Base-by-base conservation (phyloP, 2,113 vertebrate genomes). In the Anarrhichthys ocellatus region DNA sequence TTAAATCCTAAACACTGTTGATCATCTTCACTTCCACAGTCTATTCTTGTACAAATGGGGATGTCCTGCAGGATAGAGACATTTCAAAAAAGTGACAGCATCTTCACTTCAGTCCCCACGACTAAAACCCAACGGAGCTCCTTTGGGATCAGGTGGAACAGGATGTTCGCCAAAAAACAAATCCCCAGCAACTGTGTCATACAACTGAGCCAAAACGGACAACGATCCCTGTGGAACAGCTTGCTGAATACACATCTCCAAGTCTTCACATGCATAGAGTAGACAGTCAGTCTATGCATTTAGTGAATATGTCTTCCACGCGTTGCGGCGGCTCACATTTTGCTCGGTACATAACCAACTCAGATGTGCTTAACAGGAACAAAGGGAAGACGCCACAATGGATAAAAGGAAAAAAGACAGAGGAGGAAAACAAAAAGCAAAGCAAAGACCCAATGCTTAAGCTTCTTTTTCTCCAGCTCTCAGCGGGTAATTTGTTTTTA, bases 401-500 rank as follows among this genome's bases (percentile, higher is more conserved):
- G 63, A 77, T 40, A 66, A 34, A 32, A 63, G 44, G 10, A 72
- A 44, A 6, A 66, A 15, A 69, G 58, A 64, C 6, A 9, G 15
- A 59, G 5, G 63, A 0, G 64, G 40, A 58, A 77, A 84, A 73
- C 63, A 73, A 61, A 87, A 67, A 56, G 36, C 46, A 48, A 14
- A 52, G 48, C 36, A 50, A 29, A 74, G 50, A 58, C 46, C 80
- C 44, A 69, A 70, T 58, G 75, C 38, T 52, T 73, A 24, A 69
- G 36, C 71, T 74, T 76, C 76, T 80, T 81, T 81, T 78, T 65
- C 50, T 83, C 52, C 7, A 80, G 68, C 77, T 72, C 77, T 42
- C 32, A 20, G 69, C 44, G 69, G 69, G 81, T 83, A 65, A 81
- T 89, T 81, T 63, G 76, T 88, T 91, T 80, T 89, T 80, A 88